These are phyloP conservation scores for Drosophila nigromelanica DNA, from an alignment of 1,140 invertebrate species.

Conservation along the genomic window DNA sequence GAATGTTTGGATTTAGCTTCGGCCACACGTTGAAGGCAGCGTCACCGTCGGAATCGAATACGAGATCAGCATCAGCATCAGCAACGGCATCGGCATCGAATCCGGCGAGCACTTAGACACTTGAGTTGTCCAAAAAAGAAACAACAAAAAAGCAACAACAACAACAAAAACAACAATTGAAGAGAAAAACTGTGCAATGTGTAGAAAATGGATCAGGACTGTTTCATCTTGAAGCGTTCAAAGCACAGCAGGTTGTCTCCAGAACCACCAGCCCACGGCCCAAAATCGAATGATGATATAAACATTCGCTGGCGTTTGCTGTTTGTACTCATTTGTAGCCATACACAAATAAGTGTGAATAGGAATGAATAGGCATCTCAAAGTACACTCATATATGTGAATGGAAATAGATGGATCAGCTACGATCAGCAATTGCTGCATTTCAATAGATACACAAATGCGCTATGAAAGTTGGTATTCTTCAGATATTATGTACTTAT, in stretches of 20 bases:
- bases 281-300: conserved; percentile 66
- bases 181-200: conserved; percentile 22
- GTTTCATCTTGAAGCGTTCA: conserved; percentile 71
- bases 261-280: conserved; percentile 24
- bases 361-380: conserved; percentile 6
- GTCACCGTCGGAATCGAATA: conserved; percentile 1
- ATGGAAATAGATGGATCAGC: not conserved
- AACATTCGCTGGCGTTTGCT: conserved; percentile 52
- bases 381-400: conserved; percentile 1
- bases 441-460: too few relatives aligned
- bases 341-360: conserved; percentile 37
- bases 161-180: conserved; percentile 5
- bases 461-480: too few relatives aligned
- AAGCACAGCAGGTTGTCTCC: conserved; percentile 78
- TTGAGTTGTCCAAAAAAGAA: conserved; percentile 70
- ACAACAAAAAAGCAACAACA: conserved; percentile 5
- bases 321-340: conserved; percentile 47
- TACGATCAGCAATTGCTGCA: too few relatives aligned
- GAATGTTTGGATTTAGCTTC: conserved; percentile 61
- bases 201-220: conserved; percentile 67
- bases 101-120: conserved; percentile 73
- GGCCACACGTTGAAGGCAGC: conserved; percentile 20
- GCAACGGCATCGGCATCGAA: conserved; percentile 37
- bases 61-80: conserved; percentile 2
- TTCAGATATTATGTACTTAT: too few relatives aligned